A percentile compares a stretch with the other conserved stretches of the same genome.
Evolutionary conservation across 2,797 vertebrate species (phyloP).

Genomic region (Karalla daura): DNA sequence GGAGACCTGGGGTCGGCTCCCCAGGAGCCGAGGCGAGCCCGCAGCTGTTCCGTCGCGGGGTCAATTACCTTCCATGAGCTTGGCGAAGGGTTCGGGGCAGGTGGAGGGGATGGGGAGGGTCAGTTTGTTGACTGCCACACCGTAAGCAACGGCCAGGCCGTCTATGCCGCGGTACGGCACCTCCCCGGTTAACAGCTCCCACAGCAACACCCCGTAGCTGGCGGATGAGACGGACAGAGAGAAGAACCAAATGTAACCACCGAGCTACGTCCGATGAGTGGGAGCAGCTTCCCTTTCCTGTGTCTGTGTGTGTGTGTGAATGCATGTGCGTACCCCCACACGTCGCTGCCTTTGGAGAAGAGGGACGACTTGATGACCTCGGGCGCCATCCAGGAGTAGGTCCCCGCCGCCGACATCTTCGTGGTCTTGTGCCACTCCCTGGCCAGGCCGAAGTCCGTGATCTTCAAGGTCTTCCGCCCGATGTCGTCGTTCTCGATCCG

Average conservation of each 20-base stretch:
- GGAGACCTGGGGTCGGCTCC: no score
- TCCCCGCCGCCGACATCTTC: constrained; percentile 95
- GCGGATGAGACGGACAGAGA: constrained; percentile 3
- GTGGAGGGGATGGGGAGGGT: constrained; percentile 96
- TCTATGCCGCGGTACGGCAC: constrained; percentile 97
- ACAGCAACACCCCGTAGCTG: constrained; percentile 95
- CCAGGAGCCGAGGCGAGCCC: no score
- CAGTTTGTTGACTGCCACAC: constrained; percentile 95
- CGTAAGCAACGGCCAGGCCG: constrained; percentile 94
- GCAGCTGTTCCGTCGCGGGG: no score
- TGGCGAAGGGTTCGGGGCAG: constrained; percentile 94
- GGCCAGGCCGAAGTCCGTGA: constrained; percentile 96
- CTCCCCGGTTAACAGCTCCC: constrained; percentile 96
- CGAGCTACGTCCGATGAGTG: not conserved
- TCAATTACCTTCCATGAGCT: constrained; percentile 93
- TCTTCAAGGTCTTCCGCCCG: constrained; percentile 95
- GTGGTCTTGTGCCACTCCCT: constrained; percentile 97
- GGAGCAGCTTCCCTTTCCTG: not conserved
- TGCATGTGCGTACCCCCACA: constrained; percentile 95
- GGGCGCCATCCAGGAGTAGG: constrained; percentile 98
- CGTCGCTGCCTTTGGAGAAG: constrained; percentile 97
- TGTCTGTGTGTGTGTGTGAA: not conserved
- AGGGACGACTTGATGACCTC: constrained; percentile 97
- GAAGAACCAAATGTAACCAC: not conserved
- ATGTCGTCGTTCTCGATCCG: constrained; percentile 93